Percentiles rank a stretch among this genome's conserved stretches.
Evolutionary conservation across 2,888 invertebrate genomes (phyloP).

Genomic region (Trissolcus brochymenae): DNA sequence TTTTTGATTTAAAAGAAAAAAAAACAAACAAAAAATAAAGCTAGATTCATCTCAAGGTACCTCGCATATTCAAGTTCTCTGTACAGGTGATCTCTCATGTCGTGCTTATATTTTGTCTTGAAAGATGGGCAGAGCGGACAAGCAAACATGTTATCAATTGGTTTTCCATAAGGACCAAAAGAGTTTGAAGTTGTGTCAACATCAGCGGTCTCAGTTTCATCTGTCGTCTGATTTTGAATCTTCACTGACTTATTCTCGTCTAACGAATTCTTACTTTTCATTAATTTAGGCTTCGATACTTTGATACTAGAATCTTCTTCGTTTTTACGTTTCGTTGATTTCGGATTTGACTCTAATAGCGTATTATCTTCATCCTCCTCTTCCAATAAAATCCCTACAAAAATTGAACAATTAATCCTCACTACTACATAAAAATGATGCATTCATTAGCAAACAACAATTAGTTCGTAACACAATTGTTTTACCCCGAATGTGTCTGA

Average conservation of each 20-base stretch:
- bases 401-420: conserved; percentile 42
- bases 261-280: conserved; percentile 59
- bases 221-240: conserved; percentile 18
- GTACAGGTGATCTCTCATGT: conserved; percentile 83
- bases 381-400: conserved; percentile 52
- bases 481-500: conserved; percentile 80
- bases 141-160: conserved; percentile 78
- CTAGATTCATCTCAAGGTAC: conserved; percentile 72
- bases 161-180: conserved; percentile 77
- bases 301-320: conserved; percentile 60
- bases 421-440: too few species aligned
- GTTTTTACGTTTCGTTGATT: conserved; percentile 62
- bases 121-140: conserved; percentile 82
- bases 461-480: not conserved
- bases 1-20: too few species aligned
- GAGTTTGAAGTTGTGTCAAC: conserved; percentile 9
- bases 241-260: conserved; percentile 60
- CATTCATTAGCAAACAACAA: too few species aligned
- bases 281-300: conserved; percentile 61
- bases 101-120: conserved; percentile 78
- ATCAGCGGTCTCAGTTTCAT: conserved; percentile 4
- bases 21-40: not conserved
- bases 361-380: conserved; percentile 45
- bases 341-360: conserved; percentile 45
- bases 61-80: conserved; percentile 83